phyloP scores from a whole-genome alignment of 2,888 invertebrate genomes.

The Harpagoxenus sublaevis region DNA sequence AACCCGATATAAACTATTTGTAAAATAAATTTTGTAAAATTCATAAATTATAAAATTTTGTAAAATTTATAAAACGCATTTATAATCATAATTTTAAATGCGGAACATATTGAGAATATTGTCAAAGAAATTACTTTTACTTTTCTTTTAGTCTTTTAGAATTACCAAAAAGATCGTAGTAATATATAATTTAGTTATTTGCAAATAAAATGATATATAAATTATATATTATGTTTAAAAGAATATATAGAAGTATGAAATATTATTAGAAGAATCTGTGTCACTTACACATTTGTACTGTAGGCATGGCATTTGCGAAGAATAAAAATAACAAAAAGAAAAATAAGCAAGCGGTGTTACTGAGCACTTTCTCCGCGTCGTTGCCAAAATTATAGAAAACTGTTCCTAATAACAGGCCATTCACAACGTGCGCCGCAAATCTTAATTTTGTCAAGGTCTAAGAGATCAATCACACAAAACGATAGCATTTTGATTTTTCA shows the following conservation, averaged over 20 bases:
- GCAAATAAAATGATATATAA: not conserved
- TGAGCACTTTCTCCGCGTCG: slow-evolving; percentile 87
- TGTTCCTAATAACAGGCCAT: slow-evolving; percentile 88
- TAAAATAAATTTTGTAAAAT: not conserved
- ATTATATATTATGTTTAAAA: slow-evolving; percentile 20
- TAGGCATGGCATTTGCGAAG: slow-evolving; percentile 89
- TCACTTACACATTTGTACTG: slow-evolving; percentile 89
- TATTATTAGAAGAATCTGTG: not conserved
- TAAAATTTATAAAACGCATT: not conserved
- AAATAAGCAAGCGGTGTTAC: slow-evolving; percentile 89
- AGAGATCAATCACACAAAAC: slow-evolving; percentile 52
- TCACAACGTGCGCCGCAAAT: slow-evolving; percentile 86
- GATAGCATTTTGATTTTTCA: not conserved
- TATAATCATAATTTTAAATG: not conserved
- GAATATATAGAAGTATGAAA: not conserved
- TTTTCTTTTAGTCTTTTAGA: slow-evolving; percentile 49
- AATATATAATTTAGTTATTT: slow-evolving; percentile 10
- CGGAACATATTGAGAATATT: not conserved
- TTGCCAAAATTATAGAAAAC: slow-evolving; percentile 88
- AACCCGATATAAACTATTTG: not conserved
- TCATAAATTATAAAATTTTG: no score
- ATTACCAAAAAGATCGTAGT: slow-evolving; percentile 71
- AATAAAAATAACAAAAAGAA: slow-evolving; percentile 89
- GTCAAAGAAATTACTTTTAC: not conserved
- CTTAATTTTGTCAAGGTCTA: slow-evolving; percentile 87